Conservation (phyloP, 23 tunicate genomes). For the Styela plicata region DNA sequence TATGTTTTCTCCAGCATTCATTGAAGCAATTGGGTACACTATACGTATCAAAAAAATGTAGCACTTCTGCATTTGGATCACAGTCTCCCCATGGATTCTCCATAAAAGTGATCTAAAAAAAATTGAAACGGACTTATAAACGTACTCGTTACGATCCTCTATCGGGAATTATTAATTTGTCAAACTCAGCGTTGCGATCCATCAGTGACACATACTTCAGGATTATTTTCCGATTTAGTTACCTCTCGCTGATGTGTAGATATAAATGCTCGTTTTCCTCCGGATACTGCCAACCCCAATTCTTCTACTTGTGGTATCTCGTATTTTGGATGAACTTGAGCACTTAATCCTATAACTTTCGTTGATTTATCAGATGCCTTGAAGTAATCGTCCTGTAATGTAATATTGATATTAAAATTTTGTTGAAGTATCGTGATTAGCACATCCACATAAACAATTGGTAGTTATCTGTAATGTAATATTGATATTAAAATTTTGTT, state of each 20-base stretch:
- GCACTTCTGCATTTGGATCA: neutral
- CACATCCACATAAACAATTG: no score
- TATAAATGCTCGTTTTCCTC: neutral
- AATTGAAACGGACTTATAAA: no score
- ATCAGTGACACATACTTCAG: no score
- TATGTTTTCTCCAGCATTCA: neutral
- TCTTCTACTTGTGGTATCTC: neutral
- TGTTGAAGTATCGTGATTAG: no score
- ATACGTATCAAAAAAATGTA: neutral
- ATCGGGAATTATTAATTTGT: no score
- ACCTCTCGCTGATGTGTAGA: neutral
- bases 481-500: no score
- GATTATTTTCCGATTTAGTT: no score
- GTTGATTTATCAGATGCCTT: neutral
- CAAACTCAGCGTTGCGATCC: no score
- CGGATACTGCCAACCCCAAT: neutral
- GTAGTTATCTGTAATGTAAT: no score
- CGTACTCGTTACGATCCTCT: no score
- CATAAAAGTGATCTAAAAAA: neutral
- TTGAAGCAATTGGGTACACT: neutral
- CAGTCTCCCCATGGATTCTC: constrained; percentile 12
- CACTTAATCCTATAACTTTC: neutral
- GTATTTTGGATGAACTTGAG: constrained; percentile 1
- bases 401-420: no score
- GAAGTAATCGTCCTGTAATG: neutral